These are phyloP conservation scores for Bambusicola thoracicus DNA, from an alignment of 2,113 vertebrate species.

Conservation along the genomic window DNA sequence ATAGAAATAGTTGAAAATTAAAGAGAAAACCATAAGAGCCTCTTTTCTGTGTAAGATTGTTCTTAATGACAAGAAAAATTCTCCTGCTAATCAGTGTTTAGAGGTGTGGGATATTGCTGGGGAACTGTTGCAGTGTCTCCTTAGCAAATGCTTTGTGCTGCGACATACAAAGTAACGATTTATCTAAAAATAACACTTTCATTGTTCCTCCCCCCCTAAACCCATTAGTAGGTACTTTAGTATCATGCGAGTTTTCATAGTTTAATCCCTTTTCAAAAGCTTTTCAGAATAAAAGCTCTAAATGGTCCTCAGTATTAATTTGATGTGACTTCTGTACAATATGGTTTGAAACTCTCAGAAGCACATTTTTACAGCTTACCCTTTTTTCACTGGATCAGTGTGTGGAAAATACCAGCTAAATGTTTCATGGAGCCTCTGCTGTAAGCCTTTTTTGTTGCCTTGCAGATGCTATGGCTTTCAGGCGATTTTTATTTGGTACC, in stretches of 20 bases:
- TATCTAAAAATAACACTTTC: constrained; percentile 86
- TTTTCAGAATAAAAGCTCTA: constrained; percentile 93
- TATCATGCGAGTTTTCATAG: constrained; percentile 99
- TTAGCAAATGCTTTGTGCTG: constrained; percentile 77
- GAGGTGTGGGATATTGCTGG: constrained; percentile 60
- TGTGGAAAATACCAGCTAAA: constrained; percentile 87
- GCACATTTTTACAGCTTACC: constrained; percentile 87
- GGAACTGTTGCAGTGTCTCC: constrained; percentile 66
- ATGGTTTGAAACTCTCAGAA: constrained; percentile 90
- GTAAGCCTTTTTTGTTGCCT: constrained; percentile 81
- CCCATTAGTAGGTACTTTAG: constrained; percentile 96
- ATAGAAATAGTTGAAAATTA: constrained; percentile 38
- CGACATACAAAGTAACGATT: constrained; percentile 82
- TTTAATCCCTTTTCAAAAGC: constrained; percentile 99
- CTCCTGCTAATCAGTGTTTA: constrained; percentile 59
- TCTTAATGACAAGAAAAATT: constrained; percentile 60
- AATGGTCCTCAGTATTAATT: constrained; percentile 99
- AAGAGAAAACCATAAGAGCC: constrained; percentile 42
- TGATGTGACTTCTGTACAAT: constrained; percentile 99
- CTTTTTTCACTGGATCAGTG: constrained; percentile 84
- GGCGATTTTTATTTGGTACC: constrained; percentile 58
- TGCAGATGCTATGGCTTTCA: constrained; percentile 48
- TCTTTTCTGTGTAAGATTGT: constrained; percentile 57
- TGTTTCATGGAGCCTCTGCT: constrained; percentile 83
- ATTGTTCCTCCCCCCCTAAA: constrained; percentile 82